Conservation (phyloP, 1,140 invertebrate genomes). For the Eulimnadia texana region DNA sequence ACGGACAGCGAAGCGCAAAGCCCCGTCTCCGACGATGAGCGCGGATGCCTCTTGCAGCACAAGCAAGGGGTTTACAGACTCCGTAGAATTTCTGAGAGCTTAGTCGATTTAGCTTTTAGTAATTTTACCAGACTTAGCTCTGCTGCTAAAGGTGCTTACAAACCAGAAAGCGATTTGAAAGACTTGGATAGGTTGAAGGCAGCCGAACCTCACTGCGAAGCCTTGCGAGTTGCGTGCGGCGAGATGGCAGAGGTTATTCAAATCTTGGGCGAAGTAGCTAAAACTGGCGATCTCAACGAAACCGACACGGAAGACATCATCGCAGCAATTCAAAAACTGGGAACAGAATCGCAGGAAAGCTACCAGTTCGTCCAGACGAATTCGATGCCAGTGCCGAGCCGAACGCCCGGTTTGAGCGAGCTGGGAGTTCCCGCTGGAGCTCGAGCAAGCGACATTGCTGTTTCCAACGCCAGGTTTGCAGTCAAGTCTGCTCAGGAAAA, state of each 20-base stretch:
- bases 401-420: background rate
- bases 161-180: background rate
- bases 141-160: background rate
- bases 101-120: background rate
- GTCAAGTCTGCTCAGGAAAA: background rate
- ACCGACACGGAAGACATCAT: background rate
- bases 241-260: background rate
- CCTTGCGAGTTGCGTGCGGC: background rate
- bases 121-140: background rate
- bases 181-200: background rate
- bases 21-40: background rate
- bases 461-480: background rate
- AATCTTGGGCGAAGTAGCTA: background rate
- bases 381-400: background rate
- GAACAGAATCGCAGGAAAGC: no score
- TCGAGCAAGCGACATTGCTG: background rate
- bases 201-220: background rate
- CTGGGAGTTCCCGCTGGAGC: background rate
- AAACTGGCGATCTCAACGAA: background rate
- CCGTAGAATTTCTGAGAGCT: background rate
- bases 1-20: background rate
- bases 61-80: background rate
- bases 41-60: background rate
- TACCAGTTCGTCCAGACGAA: background rate
- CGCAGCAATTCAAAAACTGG: background rate